Evolutionary conservation across 1,140 invertebrate species (phyloP), one percentile per base, ranked within the genome.

Genomic region (Anoplolepis gracilipes): DNA sequence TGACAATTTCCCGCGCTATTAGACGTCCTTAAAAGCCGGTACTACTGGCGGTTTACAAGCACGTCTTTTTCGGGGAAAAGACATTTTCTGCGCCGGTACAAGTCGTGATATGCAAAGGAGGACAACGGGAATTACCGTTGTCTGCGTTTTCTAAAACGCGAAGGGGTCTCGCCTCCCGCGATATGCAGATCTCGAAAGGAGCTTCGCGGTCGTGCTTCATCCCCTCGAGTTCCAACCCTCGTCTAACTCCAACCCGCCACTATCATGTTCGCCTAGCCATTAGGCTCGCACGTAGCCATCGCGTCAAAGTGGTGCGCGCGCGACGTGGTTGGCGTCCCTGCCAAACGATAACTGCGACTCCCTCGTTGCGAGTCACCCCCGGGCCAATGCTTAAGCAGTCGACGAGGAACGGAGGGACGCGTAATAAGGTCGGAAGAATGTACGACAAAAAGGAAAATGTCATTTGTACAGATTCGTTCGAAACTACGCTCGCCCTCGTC

Each of bases 331-430:
- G 91, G 91, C 91, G 84, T 64, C 84, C 73, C 75, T 88, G 92
- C 91, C 91, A 92, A 92, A 92, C 91, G 91, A 88, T 92, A 91
- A 92, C 88, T 88, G 90, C 84, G 33, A 72, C 30, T 59, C 10
- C 22, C 67, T 39, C n/a, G 42, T 46, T 19, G 46, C 64, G 19
- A 30, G 46, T 39, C 64, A n/a, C 10, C n/a, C 64, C 25, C 28
- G n/a, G 2, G 70, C 42, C 46, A 22, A 33, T 39, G n/a, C 25
- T 36, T 0, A 19, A 42, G 42, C 5, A 16, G n/a, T n/a, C 42
- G 5, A 33, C n/a, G 33, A 39, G 67, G 33, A 36, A 57, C 19
- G 33, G 49, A 22, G 67, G 28, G 30, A n/a, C 10, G 59, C 39
- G 57, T 53, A 70, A 70, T 84, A 53, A 81, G 77, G 39, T 78